Percentiles rank a stretch among this genome's conserved stretches.
Conservation (phyloP, 1,140 invertebrate species). For the Acromyrmex heyeri region DNA sequence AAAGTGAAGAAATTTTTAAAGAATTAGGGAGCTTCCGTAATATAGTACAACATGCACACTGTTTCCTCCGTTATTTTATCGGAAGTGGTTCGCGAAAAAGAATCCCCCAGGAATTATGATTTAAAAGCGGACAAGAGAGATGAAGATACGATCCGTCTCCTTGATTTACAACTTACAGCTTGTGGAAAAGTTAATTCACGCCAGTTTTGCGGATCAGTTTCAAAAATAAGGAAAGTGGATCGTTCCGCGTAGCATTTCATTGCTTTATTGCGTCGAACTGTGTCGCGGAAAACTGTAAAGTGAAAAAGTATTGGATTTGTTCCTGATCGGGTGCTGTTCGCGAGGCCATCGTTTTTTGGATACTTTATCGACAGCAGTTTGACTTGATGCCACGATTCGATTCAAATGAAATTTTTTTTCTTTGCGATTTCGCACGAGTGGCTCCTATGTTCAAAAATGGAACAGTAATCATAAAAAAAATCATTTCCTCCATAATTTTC, state of each 20-base stretch:
- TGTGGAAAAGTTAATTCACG: conserved; percentile 49
- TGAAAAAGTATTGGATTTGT: conserved; percentile 23
- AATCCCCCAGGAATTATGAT: conserved; percentile 35
- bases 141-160: neutral
- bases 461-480: neutral
- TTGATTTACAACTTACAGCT: conserved; percentile 42
- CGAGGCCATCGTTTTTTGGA: neutral
- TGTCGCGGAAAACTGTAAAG: conserved; percentile 7
- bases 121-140: conserved; percentile 24
- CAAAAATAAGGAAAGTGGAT: conserved; percentile 53
- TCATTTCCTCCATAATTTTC: neutral
- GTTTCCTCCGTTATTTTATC: conserved; percentile 3
- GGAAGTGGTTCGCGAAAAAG: conserved; percentile 12
- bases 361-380: neutral
- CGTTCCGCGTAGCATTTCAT: conserved; percentile 28
- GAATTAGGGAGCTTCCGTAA: conserved; percentile 45
- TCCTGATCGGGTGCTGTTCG: neutral
- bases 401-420: conserved; percentile 20
- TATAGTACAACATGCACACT: neutral
- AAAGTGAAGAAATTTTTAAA: neutral
- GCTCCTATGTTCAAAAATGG: neutral
- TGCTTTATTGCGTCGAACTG: conserved; percentile 22
- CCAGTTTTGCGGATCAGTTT: conserved; percentile 45
- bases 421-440: conserved; percentile 3
- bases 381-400: neutral